These are phyloP conservation scores for Lagothrix lagotricha DNA, from an alignment of 2,797 vertebrate species.

Conservation along the genomic window DNA sequence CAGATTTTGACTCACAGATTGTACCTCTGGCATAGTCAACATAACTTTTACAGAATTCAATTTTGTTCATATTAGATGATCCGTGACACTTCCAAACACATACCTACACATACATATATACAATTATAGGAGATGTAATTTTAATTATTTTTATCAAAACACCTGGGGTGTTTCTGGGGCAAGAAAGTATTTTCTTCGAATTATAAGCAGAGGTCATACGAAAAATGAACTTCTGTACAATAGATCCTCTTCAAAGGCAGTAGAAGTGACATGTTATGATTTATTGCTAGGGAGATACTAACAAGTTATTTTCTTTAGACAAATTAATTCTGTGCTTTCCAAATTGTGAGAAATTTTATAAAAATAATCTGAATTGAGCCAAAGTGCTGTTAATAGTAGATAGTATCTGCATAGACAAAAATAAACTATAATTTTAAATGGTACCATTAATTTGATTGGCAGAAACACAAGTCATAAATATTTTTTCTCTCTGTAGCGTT, in stretches of 20 bases:
- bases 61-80: neutral
- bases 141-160: neutral
- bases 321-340: neutral
- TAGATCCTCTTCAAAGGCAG: neutral
- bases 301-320: neutral
- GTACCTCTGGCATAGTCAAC: neutral
- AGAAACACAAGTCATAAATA: conserved; percentile 5
- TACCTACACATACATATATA: neutral
- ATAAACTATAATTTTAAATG: conserved; percentile 30
- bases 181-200: neutral
- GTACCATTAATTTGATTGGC: conserved; percentile 13
- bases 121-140: neutral
- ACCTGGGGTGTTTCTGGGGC: accelerated
- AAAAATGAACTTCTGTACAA: neutral
- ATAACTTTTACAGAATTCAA: neutral
- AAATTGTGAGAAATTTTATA: conserved; percentile 48
- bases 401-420: neutral
- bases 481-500: neutral
- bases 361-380: conserved; percentile 13
- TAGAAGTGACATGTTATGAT: neutral
- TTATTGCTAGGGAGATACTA: neutral
- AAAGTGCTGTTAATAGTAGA: neutral
- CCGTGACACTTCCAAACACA: neutral
- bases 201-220: neutral
- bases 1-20: neutral